Evolutionary conservation across 2,797 vertebrate genomes (phyloP).

Genomic region (Aldrovandia affinis): DNA sequence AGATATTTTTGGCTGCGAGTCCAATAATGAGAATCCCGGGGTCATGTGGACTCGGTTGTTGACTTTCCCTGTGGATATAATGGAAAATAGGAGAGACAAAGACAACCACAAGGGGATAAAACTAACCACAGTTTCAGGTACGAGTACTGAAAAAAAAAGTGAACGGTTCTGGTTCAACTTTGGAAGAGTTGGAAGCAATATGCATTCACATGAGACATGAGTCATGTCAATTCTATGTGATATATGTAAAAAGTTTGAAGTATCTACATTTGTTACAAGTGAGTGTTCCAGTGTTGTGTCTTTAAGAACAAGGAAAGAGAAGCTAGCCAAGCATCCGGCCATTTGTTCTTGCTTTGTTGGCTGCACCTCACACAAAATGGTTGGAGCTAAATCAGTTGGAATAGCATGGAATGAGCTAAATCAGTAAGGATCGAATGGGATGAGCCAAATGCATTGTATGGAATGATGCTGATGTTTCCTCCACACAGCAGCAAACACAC

Average conservation of each 20-base stretch:
- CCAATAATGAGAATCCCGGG: neutral
- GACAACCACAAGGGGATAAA: too few species aligned
- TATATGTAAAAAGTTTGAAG: neutral
- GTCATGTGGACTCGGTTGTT: neutral
- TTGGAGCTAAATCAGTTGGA: neutral
- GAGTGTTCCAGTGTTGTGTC: conserved; percentile 29
- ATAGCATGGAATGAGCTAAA: neutral
- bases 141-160: too few species aligned
- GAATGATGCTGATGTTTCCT: neutral
- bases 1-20: neutral
- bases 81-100: neutral
- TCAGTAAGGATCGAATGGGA: neutral
- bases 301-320: conserved; percentile 14
- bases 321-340: neutral
- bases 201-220: conserved; percentile 15
- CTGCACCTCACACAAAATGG: neutral
- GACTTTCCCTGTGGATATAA: neutral
- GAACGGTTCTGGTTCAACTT: too few species aligned
- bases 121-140: too few species aligned
- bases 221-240: conserved; percentile 26
- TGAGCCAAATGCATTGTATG: neutral
- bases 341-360: neutral
- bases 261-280: too few species aligned
- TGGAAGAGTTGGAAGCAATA: conserved; percentile 25
- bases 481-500: neutral